A percentile compares a stretch with the other conserved stretches of the same genome.
phyloP scores from a whole-genome alignment of 1,140 invertebrate species.

The Colletes latitarsis region DNA sequence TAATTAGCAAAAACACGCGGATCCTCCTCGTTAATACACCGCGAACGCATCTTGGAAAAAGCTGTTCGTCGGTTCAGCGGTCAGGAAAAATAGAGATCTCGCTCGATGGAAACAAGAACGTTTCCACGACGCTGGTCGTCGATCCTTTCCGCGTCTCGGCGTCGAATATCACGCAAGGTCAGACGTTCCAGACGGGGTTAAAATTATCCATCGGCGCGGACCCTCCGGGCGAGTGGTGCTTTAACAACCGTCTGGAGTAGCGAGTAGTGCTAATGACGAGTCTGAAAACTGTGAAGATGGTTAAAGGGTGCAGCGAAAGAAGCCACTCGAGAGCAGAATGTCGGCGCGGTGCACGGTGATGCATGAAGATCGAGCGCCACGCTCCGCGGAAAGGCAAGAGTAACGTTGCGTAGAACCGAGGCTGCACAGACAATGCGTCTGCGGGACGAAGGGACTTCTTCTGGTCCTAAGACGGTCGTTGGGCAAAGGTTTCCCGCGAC shows the following conservation, averaged over 20 bases:
- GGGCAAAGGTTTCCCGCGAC: background rate
- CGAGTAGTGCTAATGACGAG: constrained; percentile 56
- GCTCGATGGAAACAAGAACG: background rate
- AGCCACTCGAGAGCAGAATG: constrained; percentile 44
- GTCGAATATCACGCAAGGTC: background rate
- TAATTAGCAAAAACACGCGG: constrained; percentile 17
- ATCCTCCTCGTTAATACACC: background rate
- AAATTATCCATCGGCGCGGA: constrained; percentile 43
- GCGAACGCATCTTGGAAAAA: no score
- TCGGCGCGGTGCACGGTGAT: constrained; percentile 38
- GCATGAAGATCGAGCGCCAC: constrained; percentile 36
- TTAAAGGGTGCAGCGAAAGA: constrained; percentile 44
- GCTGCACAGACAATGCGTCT: constrained; percentile 15
- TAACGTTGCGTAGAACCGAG: constrained; percentile 29
- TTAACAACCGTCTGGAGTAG: constrained; percentile 53
- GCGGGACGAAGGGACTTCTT: no score
- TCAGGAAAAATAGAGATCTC: background rate
- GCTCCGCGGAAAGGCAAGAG: background rate
- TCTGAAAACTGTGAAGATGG: constrained; percentile 60
- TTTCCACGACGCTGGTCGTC: background rate
- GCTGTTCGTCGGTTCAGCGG: background rate
- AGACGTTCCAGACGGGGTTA: constrained; percentile 27
- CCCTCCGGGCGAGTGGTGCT: constrained; percentile 30
- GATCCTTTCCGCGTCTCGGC: background rate
- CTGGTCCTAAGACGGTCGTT: background rate